phyloP scores from a whole-genome alignment of 2,113 vertebrate genomes.

The Psettodes erumei region DNA sequence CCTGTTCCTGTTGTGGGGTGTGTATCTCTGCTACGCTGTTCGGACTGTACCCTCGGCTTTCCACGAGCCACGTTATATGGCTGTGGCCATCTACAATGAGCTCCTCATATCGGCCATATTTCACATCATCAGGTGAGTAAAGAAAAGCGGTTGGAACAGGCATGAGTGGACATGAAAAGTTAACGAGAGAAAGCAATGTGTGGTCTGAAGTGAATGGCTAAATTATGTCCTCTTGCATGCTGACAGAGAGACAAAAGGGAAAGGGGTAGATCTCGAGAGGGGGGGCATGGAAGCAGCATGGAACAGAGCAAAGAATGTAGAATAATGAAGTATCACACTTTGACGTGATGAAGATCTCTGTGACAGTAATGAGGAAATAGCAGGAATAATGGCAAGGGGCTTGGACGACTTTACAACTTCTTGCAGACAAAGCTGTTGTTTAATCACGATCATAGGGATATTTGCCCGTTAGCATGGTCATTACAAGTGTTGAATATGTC shows the following conservation, averaged over 20 bases:
- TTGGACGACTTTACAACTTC: neutral
- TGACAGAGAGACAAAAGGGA: neutral
- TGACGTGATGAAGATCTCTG: slow-evolving; percentile 1
- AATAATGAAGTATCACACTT: neutral
- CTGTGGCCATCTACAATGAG: slow-evolving; percentile 97
- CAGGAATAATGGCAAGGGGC: neutral
- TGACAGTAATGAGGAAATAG: slow-evolving; percentile 26
- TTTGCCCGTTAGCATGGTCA: slow-evolving; percentile 21
- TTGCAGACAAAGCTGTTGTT: slow-evolving; percentile 27
- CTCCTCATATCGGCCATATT: slow-evolving; percentile 97
- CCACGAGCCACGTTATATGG: slow-evolving; percentile 97
- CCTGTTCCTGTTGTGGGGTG: slow-evolving; percentile 97
- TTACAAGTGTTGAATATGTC: slow-evolving; percentile 52
- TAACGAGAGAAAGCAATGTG: neutral
- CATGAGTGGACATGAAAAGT: neutral
- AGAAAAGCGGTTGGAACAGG: neutral
- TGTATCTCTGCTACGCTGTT: slow-evolving; percentile 97
- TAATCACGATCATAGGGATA: slow-evolving; percentile 29
- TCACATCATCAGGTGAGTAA: slow-evolving; percentile 94
- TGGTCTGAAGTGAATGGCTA: neutral
- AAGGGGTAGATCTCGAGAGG: neutral
- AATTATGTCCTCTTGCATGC: neutral
- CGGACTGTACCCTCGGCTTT: slow-evolving; percentile 95
- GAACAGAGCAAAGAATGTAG: neutral
- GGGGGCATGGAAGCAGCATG: neutral